A percentile compares a stretch with the other conserved stretches of the same genome.
Evolutionary conservation across 2,113 vertebrate species (phyloP).

Genomic region (Leiothrix lutea): DNA sequence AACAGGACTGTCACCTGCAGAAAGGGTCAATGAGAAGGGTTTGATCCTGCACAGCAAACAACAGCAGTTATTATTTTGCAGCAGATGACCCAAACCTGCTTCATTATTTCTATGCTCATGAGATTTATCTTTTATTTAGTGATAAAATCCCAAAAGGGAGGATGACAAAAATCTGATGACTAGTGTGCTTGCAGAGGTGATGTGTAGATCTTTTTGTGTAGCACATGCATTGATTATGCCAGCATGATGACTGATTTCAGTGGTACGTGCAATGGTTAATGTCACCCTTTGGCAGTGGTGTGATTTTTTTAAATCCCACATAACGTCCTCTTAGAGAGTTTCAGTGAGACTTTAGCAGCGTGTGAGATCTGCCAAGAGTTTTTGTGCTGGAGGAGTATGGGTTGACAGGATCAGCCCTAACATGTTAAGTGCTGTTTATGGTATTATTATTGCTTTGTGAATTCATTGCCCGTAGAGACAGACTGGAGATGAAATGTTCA

Average conservation of each 20-base stretch:
- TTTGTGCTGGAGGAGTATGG: neutral
- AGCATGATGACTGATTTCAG: neutral
- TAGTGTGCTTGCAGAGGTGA: neutral
- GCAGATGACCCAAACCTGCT: neutral
- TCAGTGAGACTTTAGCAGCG: conserved; percentile 3
- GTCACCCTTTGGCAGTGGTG: neutral
- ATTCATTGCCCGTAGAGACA: conserved; percentile 49
- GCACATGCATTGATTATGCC: neutral
- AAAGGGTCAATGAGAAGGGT: neutral
- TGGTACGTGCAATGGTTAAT: neutral
- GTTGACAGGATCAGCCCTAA: conserved; percentile 53
- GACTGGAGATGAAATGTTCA: conserved; percentile 13
- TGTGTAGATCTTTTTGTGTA: neutral
- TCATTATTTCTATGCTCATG: neutral
- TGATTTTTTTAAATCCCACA: neutral
- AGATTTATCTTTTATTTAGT: neutral
- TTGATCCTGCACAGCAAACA: neutral
- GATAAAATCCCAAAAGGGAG: neutral
- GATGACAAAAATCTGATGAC: neutral
- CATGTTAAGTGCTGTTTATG: conserved; percentile 58
- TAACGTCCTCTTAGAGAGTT: neutral
- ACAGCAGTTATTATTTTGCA: neutral
- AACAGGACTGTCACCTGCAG: neutral
- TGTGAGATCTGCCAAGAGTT: conserved; percentile 26
- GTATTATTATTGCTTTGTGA: conserved; percentile 53